These are phyloP conservation scores for Heterohyrax brucei DNA, from an alignment of 2,797 vertebrate species.

Conservation along the genomic window DNA sequence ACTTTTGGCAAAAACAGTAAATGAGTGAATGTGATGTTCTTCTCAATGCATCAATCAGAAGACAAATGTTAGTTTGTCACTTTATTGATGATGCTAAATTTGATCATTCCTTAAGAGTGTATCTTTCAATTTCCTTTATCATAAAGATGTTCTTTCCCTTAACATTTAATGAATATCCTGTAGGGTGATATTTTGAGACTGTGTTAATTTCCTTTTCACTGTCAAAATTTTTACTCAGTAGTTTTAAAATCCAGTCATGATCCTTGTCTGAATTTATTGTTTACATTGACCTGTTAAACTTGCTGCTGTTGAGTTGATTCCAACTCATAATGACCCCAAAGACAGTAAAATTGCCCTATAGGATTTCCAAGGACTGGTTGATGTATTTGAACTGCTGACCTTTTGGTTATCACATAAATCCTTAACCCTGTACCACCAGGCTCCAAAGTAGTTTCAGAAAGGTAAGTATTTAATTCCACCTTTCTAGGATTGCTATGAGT, in stretches of 20 bases:
- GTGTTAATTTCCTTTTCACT: neutral
- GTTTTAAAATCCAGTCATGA: neutral
- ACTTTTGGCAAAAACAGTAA: conserved; percentile 33
- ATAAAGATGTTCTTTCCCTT: neutral
- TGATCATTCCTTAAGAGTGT: neutral
- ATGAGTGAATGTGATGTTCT: neutral
- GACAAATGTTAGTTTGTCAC: neutral
- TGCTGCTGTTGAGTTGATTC: no score
- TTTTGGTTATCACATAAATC: no score
- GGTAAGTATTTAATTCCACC: neutral
- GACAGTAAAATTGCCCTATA: no score
- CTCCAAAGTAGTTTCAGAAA: neutral
- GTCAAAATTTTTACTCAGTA: neutral
- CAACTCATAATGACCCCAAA: no score
- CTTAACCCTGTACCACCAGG: no score
- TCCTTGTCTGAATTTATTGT: conserved; percentile 9
- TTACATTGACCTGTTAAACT: neutral
- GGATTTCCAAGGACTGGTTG: no score
- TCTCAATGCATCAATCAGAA: neutral
- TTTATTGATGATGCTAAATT: neutral
- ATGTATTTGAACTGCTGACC: no score
- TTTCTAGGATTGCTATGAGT: no score
- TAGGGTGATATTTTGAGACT: neutral
- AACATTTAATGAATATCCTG: neutral
- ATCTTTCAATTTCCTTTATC: neutral